phyloP scores from a whole-genome alignment of 2,888 invertebrate species.

The Ephialtes manifestator region DNA sequence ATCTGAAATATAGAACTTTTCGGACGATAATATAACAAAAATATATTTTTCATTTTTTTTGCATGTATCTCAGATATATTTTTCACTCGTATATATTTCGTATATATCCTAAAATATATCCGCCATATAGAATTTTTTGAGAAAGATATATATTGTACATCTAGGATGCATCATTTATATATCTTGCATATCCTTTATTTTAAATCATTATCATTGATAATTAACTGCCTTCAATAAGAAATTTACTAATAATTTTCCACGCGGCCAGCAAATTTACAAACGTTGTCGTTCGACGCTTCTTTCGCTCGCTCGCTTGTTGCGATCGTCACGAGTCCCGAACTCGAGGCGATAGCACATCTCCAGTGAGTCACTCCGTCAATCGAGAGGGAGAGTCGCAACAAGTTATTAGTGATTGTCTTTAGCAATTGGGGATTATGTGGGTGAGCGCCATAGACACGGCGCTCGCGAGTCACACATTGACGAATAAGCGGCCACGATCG shows the following conservation, averaged over 20 bases:
- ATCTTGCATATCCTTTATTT: too few relatives aligned
- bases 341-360: conserved; percentile 45
- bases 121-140: too few relatives aligned
- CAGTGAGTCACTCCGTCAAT: conserved; percentile 83
- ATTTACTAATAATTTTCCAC: not conserved
- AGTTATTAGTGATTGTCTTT: conserved; percentile 84
- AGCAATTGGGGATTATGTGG: conserved; percentile 80
- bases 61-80: too few relatives aligned
- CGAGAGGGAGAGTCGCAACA: conserved; percentile 78
- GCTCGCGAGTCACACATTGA: not conserved
- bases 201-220: too few relatives aligned
- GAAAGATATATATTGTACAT: too few relatives aligned
- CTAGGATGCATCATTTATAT: too few relatives aligned
- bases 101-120: too few relatives aligned
- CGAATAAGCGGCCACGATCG: conserved; percentile 32
- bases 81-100: too few relatives aligned
- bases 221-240: too few relatives aligned
- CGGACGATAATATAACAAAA: too few relatives aligned
- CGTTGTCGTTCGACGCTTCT: conserved; percentile 15
- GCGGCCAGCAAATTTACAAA: conserved; percentile 18
- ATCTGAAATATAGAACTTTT: too few relatives aligned
- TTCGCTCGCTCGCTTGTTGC: not conserved
- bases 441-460: conserved; percentile 35
- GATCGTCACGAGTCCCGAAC: conserved; percentile 32
- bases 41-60: too few relatives aligned